Evolutionary conservation across 2,888 invertebrate genomes (phyloP).

Genomic region (Trachelus tabidus): DNA sequence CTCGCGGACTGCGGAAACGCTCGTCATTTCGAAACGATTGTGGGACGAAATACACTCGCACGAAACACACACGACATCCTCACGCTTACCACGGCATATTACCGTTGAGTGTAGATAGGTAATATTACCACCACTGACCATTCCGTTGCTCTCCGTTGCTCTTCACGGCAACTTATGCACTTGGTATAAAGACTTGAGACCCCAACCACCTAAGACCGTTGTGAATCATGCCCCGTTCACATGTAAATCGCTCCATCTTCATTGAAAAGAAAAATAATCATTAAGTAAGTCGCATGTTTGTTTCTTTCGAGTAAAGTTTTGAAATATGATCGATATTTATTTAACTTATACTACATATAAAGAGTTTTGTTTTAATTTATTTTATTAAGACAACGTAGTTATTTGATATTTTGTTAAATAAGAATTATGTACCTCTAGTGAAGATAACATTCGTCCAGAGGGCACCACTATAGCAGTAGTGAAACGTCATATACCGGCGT

Average conservation of each 20-base stretch:
- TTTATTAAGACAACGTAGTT: not conserved
- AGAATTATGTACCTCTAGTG: not conserved
- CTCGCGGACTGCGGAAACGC: slow-evolving; percentile 35
- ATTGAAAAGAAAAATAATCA: not conserved
- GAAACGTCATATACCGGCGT: not conserved
- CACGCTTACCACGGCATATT: slow-evolving; percentile 2
- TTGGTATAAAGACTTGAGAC: not conserved
- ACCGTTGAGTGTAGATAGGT: not conserved
- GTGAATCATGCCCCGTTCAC: not conserved
- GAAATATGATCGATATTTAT: not conserved
- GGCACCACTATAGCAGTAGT: not conserved
- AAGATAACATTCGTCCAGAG: not conserved
- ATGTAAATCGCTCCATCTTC: not conserved
- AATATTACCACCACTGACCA: not conserved
- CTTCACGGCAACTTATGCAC: not conserved
- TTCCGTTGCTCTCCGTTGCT: not conserved
- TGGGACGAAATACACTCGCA: not conserved
- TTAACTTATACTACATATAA: not conserved
- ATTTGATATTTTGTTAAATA: not conserved
- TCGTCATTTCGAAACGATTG: slow-evolving; percentile 14
- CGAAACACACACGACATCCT: not conserved
- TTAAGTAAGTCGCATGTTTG: not conserved
- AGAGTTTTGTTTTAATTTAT: not conserved
- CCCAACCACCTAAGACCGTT: not conserved
- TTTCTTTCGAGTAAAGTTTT: not conserved